Percentiles rank a stretch among this genome's conserved stretches.
Evolutionary conservation across 2,113 vertebrate genomes (phyloP).

Genomic region (Microtus ochrogaster): DNA sequence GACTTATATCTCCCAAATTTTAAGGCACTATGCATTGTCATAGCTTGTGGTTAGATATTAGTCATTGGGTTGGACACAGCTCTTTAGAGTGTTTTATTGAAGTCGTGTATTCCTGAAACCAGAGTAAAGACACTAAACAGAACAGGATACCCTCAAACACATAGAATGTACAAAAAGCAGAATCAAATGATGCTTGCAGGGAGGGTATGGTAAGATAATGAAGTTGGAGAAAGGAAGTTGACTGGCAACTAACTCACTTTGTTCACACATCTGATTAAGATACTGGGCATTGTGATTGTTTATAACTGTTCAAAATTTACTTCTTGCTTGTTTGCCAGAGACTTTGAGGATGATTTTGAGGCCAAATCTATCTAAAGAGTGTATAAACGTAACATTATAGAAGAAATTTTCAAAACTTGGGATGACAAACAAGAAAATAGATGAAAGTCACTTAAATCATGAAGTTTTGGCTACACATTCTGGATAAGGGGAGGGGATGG

Average conservation of each 20-base stretch:
- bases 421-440: not conserved
- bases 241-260: not conserved
- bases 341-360: not conserved
- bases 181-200: not conserved
- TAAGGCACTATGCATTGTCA: not conserved
- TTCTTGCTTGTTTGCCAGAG: not conserved
- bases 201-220: not conserved
- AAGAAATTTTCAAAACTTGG: not conserved
- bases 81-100: not conserved
- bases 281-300: not conserved
- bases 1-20: not conserved
- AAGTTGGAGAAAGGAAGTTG: constrained; percentile 6
- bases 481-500: not conserved
- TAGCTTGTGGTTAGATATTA: constrained; percentile 1
- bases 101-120: not conserved
- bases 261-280: not conserved
- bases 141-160: not conserved
- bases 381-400: not conserved
- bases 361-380: not conserved
- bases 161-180: not conserved
- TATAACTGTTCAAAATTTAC: not conserved
- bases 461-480: not conserved
- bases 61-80: not conserved
- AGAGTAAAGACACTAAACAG: not conserved
- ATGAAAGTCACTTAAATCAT: not conserved